These are phyloP conservation scores for Pangasianodon hypophthalmus DNA, from an alignment of 2,113 vertebrate genomes.

Conservation along the genomic window DNA sequence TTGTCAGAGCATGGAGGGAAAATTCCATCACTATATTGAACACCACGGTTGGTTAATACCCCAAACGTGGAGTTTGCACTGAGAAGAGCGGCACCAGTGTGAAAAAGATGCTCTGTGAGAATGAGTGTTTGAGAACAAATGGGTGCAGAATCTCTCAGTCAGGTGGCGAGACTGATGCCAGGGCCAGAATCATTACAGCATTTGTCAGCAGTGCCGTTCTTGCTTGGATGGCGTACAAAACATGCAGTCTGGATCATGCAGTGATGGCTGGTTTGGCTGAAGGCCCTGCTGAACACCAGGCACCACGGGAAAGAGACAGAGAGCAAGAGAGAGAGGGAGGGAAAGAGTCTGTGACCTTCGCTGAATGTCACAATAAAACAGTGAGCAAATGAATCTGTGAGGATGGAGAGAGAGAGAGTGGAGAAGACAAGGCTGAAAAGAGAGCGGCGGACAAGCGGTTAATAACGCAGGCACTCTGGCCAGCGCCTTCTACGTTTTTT, in stretches of 20 bases:
- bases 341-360: slow-evolving; percentile 47
- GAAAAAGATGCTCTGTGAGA: slow-evolving; percentile 5
- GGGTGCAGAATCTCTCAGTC: slow-evolving; percentile 47
- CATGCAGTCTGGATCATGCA: slow-evolving; percentile 48
- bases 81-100: not conserved
- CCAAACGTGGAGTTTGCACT: not conserved
- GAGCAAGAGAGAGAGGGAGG: slow-evolving; percentile 19
- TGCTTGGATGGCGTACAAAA: slow-evolving; percentile 53
- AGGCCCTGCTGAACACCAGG: slow-evolving; percentile 53
- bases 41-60: not conserved
- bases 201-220: slow-evolving; percentile 54
- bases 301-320: slow-evolving; percentile 13
- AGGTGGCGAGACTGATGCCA: slow-evolving; percentile 54
- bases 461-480: slow-evolving; percentile 30
- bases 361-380: slow-evolving; percentile 55
- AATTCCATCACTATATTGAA: not conserved
- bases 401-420: not conserved
- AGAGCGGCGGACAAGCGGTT: slow-evolving; percentile 18
- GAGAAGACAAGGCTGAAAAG: not conserved
- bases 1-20: not conserved
- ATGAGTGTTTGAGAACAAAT: slow-evolving; percentile 36
- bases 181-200: slow-evolving; percentile 52
- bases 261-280: slow-evolving; percentile 50
- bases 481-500: slow-evolving; percentile 41
- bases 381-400: slow-evolving; percentile 27